Base-by-base conservation (phyloP, 2,888 invertebrate species). In the Megastigmus dorsalis region DNA sequence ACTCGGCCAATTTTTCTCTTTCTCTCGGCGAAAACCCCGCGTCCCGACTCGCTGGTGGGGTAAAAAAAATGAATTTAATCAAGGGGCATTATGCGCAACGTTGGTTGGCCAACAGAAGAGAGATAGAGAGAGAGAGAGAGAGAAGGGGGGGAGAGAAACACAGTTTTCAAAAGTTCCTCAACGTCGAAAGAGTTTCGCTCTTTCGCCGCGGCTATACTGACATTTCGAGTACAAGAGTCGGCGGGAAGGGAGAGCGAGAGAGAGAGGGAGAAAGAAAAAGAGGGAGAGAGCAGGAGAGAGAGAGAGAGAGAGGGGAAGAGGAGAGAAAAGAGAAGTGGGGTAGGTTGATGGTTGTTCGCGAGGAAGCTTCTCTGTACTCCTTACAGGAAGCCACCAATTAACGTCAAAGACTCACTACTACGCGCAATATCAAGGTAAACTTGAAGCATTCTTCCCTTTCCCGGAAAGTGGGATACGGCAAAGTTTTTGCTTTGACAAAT, bases 321-420 rank as follows among this genome's bases (percentile, higher is more conserved):
- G n/a, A n/a, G n/a, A n/a, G n/a, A n/a, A n/a, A n/a, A n/a, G n/a
- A n/a, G n/a, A n/a, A 13, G 45, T 50, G 50, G 10, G 20, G 45
- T 36, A 50, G 50, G 23, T 48, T 18, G 60, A 41, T 15, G 43
- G 43, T 28, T 60, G 30, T 60, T 36, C 20, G 43, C 28, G 33
- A 50, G 33, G 28, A 41, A 30, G 41, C 54, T 20, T 20, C 4
- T 45, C 38, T 62, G 36, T 63, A 50, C 50, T 33, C 36, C 28
- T 36, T 36, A 15, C 68, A 59, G 59, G 59, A 59, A 59, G 59
- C 59, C 38, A 68, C 59, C 59, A 68, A 68, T 68, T 68, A 68
- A 68, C 59, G 68, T 68, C 68, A 68, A 68, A 68, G 59, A 50
- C 57, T 68, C 50, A 36, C 48, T 65, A 54, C 41, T 43, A 66